Evolutionary conservation across 2,797 vertebrate genomes (phyloP), one percentile per base, ranked within the genome.

Genomic region (Sebastes trivittatus): DNA sequence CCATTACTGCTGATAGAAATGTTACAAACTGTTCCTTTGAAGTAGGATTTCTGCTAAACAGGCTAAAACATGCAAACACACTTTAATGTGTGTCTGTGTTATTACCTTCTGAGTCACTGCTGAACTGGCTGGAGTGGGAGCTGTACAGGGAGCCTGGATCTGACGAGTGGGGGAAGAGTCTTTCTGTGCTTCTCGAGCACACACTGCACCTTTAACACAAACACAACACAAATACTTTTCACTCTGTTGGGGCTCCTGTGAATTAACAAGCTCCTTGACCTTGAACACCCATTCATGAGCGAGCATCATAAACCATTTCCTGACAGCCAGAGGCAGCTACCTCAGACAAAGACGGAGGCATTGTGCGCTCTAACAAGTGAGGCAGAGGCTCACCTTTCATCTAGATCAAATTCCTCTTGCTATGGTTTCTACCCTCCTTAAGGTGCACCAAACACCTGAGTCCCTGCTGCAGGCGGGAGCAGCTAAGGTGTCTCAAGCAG

Each of bases 111-210:
- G 91, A 84, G 67, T 94, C 92, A n/a, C 34, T 85, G 62, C 86
- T 94, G 85, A 86, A 84, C n/a, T 93, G 92, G 72, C 92, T 93
- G 75, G 86, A 82, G 64, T 92, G 83, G 66, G 92, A 87, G 86
- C 94, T 94, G 92, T 92, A 93, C 61, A 94, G 56, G 11, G 95
- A 96, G 67, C 84, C 88, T 7, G 91, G 88, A 36, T 95, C 92
- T 16, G 94, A 87, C 7, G 87, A 88, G 42, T 81, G 86, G 13
- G 89, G 69, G 71, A 95, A 93, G 55, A 96, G 93, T 85, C 93
- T 93, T 65, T 95, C 94, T 70, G 94, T 96, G 81, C 95, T 96
- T 75, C 92, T 95, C 25, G 96, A 96, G 83, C 97, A 97, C 74
- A 97, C 94, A 13, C 88, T 84, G 88, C 97, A 97, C 77, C 97